These are phyloP conservation scores for Hiodon alosoides DNA, from an alignment of 2,113 vertebrate genomes.

Conservation along the genomic window DNA sequence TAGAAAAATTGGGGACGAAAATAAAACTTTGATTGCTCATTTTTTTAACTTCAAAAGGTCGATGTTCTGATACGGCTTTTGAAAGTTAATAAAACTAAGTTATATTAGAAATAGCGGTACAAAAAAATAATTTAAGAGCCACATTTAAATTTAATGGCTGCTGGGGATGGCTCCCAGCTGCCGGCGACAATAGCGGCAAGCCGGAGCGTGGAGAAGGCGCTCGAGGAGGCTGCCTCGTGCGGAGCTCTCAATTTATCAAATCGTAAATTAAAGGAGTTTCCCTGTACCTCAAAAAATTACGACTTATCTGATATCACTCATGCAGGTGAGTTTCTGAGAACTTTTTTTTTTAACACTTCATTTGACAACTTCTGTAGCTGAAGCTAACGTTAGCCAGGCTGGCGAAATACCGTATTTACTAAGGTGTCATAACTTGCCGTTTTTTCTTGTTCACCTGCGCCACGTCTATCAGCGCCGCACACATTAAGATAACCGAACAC, in stretches of 20 bases:
- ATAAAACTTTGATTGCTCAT: constrained; percentile 2
- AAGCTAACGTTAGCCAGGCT: background rate
- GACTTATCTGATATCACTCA: constrained; percentile 85
- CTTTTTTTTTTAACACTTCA: background rate
- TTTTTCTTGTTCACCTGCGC: background rate
- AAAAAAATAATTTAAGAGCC: constrained; percentile 36
- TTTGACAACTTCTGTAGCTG: background rate
- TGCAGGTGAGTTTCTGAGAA: constrained; percentile 62
- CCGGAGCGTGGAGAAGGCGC: constrained; percentile 79
- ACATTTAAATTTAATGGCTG: constrained; percentile 62
- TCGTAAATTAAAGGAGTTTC: constrained; percentile 80
- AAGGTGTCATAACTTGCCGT: background rate
- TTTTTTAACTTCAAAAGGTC: background rate
- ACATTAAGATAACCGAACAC: no score
- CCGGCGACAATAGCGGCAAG: constrained; percentile 72
- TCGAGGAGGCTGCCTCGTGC: constrained; percentile 81
- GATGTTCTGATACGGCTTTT: no score
- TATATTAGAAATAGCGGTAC: background rate
- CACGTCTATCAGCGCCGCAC: no score
- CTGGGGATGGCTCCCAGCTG: constrained; percentile 73
- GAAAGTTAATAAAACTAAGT: no score
- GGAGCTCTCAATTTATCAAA: constrained; percentile 79
- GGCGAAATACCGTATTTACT: background rate
- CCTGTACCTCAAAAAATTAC: constrained; percentile 73
- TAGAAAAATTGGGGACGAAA: constrained; percentile 1